phyloP scores from a whole-genome alignment of 2,113 vertebrate genomes.

The Phalacrocorax carbo region DNA sequence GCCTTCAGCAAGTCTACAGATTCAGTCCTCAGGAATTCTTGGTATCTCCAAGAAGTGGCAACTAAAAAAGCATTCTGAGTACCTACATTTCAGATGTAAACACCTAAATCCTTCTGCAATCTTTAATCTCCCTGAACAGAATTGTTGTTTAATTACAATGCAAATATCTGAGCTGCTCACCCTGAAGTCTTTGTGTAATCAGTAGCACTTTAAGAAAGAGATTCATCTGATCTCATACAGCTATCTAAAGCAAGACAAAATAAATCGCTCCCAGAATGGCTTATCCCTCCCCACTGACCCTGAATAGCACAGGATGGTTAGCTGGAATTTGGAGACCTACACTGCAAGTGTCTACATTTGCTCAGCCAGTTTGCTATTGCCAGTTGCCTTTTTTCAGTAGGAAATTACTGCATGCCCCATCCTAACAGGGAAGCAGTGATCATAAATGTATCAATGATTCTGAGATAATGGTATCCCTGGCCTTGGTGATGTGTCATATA shows the following conservation, averaged over 20 bases:
- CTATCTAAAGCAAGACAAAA: not conserved
- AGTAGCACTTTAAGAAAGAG: not conserved
- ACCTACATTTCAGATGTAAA: not conserved
- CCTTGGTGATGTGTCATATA: not conserved
- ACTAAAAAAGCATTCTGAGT: not conserved
- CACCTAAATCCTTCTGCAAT: not conserved
- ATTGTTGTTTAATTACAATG: not conserved
- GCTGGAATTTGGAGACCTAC: not conserved
- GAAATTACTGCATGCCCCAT: not conserved
- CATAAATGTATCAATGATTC: not conserved
- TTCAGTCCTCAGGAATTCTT: not conserved
- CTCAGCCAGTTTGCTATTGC: not conserved
- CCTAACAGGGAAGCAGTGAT: not conserved
- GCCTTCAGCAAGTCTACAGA: slow-evolving; percentile 58
- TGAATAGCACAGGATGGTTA: not conserved
- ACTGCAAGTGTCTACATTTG: not conserved
- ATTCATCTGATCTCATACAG: not conserved
- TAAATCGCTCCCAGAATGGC: not conserved
- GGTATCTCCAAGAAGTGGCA: slow-evolving; percentile 5
- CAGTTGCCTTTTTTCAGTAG: not conserved
- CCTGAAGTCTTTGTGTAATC: not conserved
- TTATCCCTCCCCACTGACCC: not conserved
- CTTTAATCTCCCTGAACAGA: not conserved
- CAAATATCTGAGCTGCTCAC: not conserved
- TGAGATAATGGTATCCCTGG: not conserved